Evolutionary conservation across 1,140 invertebrate species (phyloP).

Genomic region (Antheraea mylitta): DNA sequence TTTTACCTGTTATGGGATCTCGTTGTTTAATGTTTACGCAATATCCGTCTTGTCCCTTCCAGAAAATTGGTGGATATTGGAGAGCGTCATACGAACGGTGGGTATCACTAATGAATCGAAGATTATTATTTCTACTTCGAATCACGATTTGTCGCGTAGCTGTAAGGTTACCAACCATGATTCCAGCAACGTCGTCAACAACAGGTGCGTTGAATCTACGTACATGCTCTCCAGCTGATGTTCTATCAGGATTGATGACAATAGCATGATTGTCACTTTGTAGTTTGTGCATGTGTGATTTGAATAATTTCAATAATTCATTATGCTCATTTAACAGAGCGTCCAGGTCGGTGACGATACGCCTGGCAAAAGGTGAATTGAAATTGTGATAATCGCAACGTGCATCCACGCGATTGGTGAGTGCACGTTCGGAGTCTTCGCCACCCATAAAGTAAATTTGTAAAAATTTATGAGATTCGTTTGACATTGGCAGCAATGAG

Average conservation of each 20-base stretch:
- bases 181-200: constrained; percentile 30
- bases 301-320: constrained; percentile 31
- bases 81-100: constrained; percentile 70
- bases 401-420: constrained; percentile 32
- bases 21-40: constrained; percentile 21
- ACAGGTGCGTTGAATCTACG: constrained; percentile 30
- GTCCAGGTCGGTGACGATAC: constrained; percentile 28
- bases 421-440: too few species aligned
- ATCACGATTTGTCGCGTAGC: constrained; percentile 24
- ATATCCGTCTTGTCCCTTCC: constrained; percentile 62
- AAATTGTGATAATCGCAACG: constrained; percentile 33
- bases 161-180: constrained; percentile 30
- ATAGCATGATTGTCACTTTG: constrained; percentile 19
- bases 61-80: constrained; percentile 62
- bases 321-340: constrained; percentile 30
- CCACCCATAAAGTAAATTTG: too few species aligned
- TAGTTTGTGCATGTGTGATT: constrained; percentile 30
- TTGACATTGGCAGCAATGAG: constrained; percentile 27
- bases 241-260: constrained; percentile 8
- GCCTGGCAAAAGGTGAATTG: constrained; percentile 25
- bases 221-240: constrained; percentile 29
- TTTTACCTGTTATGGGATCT: constrained; percentile 26
- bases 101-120: constrained; percentile 18
- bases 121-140: constrained; percentile 29
- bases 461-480: too few species aligned